phyloP scores from a whole-genome alignment of 2,888 invertebrate species.

The Chesias legatella region DNA sequence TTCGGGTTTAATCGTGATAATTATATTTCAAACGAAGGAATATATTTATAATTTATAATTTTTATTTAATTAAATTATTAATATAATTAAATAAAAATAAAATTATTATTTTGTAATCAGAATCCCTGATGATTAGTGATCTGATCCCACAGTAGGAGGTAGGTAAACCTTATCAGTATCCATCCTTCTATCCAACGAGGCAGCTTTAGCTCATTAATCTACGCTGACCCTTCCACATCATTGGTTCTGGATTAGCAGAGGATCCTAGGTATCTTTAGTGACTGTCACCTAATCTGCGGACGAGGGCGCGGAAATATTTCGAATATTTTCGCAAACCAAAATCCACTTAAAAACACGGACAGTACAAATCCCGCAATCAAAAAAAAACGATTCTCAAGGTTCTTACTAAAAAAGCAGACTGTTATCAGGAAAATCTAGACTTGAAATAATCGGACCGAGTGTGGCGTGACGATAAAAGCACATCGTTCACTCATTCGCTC shows the following conservation, averaged over 20 bases:
- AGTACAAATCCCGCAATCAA: conserved; percentile 5
- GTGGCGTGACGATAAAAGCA: conserved; percentile 27
- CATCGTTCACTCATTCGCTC: conserved; percentile 30
- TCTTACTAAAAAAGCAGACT: conserved; percentile 21
- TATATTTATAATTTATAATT: no score
- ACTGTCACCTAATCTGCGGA: conserved; percentile 2
- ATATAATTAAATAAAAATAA: no score
- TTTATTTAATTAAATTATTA: no score
- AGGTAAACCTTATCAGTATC: conserved; percentile 1
- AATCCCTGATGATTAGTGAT: no score
- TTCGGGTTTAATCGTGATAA: no score
- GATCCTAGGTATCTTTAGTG: conserved; percentile 1
- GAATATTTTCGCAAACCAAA: background rate
- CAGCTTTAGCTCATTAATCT: conserved; percentile 48
- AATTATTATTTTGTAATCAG: no score
- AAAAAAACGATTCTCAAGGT: conserved; percentile 18
- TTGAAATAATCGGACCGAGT: conserved; percentile 28
- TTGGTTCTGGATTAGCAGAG: conserved; percentile 38
- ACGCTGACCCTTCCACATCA: conserved; percentile 53
- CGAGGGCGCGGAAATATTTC: background rate
- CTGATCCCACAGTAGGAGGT: background rate
- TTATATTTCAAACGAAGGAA: no score
- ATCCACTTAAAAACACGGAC: conserved; percentile 1
- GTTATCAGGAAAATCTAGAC: conserved; percentile 27
- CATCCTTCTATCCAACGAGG: conserved; percentile 4